These are phyloP conservation scores for Falco berigora DNA, from an alignment of 2,797 vertebrate species.

Conservation along the genomic window DNA sequence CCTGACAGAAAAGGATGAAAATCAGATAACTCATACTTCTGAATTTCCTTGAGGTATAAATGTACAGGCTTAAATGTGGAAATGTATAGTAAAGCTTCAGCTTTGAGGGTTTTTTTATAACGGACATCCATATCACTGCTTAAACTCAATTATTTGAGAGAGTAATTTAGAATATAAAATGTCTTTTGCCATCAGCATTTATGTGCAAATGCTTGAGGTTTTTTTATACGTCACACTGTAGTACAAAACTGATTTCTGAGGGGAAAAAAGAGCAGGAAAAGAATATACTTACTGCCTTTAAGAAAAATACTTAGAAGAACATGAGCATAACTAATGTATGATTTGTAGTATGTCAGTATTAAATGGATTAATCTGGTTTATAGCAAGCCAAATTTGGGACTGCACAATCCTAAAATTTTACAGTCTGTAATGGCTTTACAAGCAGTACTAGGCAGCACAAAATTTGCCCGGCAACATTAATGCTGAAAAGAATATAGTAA, in stretches of 20 bases:
- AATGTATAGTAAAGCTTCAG: background rate
- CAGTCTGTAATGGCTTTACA: background rate
- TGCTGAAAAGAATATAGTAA: background rate
- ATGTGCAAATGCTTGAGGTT: background rate
- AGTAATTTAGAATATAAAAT: background rate
- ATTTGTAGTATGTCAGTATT: background rate
- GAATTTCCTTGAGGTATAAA: background rate
- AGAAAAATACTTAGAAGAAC: background rate
- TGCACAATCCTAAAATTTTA: background rate
- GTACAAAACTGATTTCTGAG: background rate
- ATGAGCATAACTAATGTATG: background rate
- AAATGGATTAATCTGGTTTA: background rate
- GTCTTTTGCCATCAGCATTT: background rate
- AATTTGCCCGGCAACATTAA: background rate
- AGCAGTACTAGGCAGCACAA: background rate
- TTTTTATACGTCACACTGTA: background rate
- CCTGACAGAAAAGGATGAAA: background rate
- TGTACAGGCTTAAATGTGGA: background rate
- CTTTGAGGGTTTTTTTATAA: background rate
- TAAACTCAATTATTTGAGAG: background rate
- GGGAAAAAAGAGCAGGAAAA: background rate
- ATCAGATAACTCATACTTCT: background rate
- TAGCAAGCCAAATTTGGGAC: background rate
- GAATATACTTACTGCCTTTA: background rate
- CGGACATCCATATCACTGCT: background rate